Evolutionary conservation across 2,113 vertebrate species (phyloP), one percentile per base, ranked within the genome.

Genomic region (Theristicus caerulescens): DNA sequence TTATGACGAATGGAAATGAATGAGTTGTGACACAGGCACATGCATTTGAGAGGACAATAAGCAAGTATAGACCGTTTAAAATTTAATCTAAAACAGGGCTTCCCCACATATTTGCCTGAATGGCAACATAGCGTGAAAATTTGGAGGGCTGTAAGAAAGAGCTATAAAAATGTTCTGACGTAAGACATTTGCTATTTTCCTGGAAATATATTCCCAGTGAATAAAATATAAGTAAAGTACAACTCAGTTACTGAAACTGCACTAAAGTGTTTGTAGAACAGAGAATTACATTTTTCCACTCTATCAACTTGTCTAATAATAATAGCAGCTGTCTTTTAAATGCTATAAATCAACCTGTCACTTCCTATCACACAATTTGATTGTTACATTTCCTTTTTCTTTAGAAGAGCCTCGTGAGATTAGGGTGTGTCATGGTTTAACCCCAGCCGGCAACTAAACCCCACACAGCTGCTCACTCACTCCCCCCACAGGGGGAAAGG

Each of bases 271-370:
- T 76, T 91, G 52, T 61, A 82, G 76, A 88, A 90, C 16, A 93
- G 21, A 90, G 26, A 96, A 94, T 93, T 88, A 88, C 40, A 82
- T 95, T 95, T 87, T 95, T 78, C 59, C 25, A 66, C 42, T 83
- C 73, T 74, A 86, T 92, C 64, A 93, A 93, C 86, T 79, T 92
- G 67, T 81, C 86, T 96, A 92, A 90, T 79, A 96, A 95, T 91
- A 96, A 90, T 94, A 94, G 77, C 69, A 95, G 25, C 22, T 3
- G 4, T 90, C 55, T 94, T 90, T 93, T 94, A 94, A 90, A 91
- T 82, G 57, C 77, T 94, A 65, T 57, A 96, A 93, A 96, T 96
- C 92, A 94, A 91, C 40, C 57, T 96, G 94, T 82, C 95, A 89
- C 25, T 92, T 94, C 69, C 57, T 91, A 91, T 94, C 83, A 72